Percentiles rank a stretch among this genome's conserved stretches.
Conservation (phyloP, 1,140 invertebrate genomes). For the Orchestia grillus region DNA sequence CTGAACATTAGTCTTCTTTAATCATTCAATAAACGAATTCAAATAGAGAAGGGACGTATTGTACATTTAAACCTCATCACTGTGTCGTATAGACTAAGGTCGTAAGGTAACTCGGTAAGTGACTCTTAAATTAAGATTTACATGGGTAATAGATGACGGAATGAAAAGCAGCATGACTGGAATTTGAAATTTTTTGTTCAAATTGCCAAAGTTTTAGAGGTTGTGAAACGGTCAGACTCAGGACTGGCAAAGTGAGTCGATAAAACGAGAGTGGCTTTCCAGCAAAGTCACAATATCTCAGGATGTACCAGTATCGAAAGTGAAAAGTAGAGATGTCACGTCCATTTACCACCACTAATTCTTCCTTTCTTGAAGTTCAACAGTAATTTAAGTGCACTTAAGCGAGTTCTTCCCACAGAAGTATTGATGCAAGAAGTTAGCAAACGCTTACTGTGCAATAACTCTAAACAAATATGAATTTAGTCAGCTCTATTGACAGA, state of each 20-base stretch:
- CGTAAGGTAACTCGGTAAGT: not conserved
- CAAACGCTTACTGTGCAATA: not conserved
- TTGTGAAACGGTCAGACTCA: not conserved
- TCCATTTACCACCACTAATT: not conserved
- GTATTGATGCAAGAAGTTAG: not conserved
- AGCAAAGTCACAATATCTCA: not conserved
- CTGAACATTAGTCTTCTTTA: not conserved
- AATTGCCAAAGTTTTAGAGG: not conserved
- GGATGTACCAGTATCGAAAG: not conserved
- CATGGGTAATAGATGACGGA: not conserved
- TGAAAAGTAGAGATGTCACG: not conserved
- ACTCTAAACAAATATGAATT: not conserved
- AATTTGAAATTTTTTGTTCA: not conserved
- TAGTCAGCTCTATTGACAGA: not conserved
- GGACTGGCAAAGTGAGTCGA: not conserved
- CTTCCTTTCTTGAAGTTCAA: conserved; percentile 38
- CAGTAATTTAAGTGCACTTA: conserved; percentile 54
- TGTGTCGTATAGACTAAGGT: not conserved
- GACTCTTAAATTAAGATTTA: conserved; percentile 1
- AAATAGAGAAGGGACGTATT: not conserved
- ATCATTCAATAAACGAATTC: not conserved
- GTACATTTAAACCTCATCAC: not conserved
- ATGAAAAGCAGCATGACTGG: not conserved
- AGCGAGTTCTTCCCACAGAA: conserved; percentile 19
- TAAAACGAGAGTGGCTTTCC: not conserved